A percentile compares a stretch with the other conserved stretches of the same genome.
Evolutionary conservation across 2,113 vertebrate genomes (phyloP).

Genomic region (Burhinus oedicnemus): DNA sequence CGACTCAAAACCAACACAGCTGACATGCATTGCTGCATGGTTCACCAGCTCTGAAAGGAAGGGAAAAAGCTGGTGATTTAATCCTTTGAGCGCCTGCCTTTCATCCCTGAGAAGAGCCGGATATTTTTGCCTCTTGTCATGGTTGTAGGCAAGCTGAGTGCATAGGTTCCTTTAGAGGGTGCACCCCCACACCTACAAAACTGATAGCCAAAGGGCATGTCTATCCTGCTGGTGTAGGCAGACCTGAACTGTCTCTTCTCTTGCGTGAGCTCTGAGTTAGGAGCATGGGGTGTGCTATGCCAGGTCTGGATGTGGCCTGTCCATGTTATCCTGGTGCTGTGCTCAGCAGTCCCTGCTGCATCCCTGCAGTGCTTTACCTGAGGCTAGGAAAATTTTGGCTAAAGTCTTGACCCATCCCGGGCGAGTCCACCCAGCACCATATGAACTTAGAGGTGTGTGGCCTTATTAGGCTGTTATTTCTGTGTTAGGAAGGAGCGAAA

Average conservation of each 20-base stretch:
- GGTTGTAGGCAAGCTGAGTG: not conserved
- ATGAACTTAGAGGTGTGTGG: not conserved
- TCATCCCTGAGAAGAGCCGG: constrained; percentile 2
- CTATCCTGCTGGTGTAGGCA: not conserved
- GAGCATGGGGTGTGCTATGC: not conserved
- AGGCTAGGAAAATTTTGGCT: not conserved
- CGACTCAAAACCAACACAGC: constrained; percentile 6
- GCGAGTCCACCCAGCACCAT: not conserved
- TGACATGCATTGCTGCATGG: not conserved
- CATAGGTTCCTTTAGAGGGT: not conserved
- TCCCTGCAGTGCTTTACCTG: fast-evolving
- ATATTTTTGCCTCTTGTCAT: not conserved
- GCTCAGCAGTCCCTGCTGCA: not conserved
- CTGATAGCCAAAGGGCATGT: constrained; percentile 1
- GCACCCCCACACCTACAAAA: constrained; percentile 26
- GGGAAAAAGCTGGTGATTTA: constrained; percentile 13
- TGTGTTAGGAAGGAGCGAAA: not conserved
- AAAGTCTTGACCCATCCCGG: not conserved
- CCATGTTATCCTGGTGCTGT: not conserved
- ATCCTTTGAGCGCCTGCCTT: constrained; percentile 14
- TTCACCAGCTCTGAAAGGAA: constrained; percentile 42
- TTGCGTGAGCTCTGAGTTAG: not conserved
- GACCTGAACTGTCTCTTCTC: not conserved
- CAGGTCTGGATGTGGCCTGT: not conserved
- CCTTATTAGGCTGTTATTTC: not conserved